Base-by-base conservation (phyloP, 1,140 invertebrate genomes). In the Pseudomyrmex flavicornis region DNA sequence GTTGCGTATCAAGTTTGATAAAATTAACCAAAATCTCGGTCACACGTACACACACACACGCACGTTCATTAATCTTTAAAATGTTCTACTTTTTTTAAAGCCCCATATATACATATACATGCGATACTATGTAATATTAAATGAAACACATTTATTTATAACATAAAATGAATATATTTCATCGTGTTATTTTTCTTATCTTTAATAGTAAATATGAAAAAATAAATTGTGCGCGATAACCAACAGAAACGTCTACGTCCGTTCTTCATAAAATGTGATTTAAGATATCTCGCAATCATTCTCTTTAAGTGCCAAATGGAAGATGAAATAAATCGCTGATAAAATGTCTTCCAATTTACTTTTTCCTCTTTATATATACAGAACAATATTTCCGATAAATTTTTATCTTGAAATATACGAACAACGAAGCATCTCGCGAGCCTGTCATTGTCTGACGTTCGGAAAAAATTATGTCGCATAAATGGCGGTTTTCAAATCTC, bases 371-470 rank as follows among this genome's bases (percentile, higher is more conserved):
- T 63, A 80, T 66, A 80, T 66, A 26, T 0, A 35, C 5, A 61
- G 35, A 35, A 9, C 46, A 17, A 76, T 58, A 52, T 52, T 63
- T 76, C 26, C 48, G n/a, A 63, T 26, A 72, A 70, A 70, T 80
- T 85, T 85, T 52, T 50, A 46, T 72, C 59, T 65, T 46, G 56
- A 79, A 35, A 52, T 50, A n/a, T 50, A 73, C 13, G 15, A 69
- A 20, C 44, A 22, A 52, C 10, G 35, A 52, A 26, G 22, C 48
- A 65, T 80, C 22, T 62, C 26, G 50, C 20, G 2, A 35, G 15
- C 46, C 50, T 61, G 15, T 26, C 12, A 44, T 48, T 59, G 20
- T 13, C 56, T 26, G 50, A 50, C 50, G 35, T 56, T 15, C 4
- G 35, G 44, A 58, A 35, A n/a, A 52, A 4, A 44, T 52, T 62